Evolutionary conservation across 2,888 invertebrate genomes (phyloP), one percentile per base, ranked within the genome.

Genomic region (Pherbina coryleti): DNA sequence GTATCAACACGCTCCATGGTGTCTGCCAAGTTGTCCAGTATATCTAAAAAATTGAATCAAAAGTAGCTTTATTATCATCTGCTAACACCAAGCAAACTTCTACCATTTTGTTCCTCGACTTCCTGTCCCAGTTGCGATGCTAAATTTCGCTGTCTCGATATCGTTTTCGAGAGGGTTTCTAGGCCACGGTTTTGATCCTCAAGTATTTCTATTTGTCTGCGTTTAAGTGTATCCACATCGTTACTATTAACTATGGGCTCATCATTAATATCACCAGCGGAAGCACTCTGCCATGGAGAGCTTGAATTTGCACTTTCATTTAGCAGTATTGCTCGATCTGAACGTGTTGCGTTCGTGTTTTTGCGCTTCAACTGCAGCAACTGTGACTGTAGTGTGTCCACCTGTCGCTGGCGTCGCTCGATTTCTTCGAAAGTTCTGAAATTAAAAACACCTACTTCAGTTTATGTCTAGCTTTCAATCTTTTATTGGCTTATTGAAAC

Each of bases 81-180:
- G 11, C 7, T 14, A 44, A 44, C 1, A 14, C 44, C 7, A 11
- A 44, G 11, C 11, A 67, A 14, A 28, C 17, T 66, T 86, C 86
- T 88, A 95, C 95, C 95, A 91, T 95, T 95, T 84, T 96, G 96
- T 81, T 92, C 89, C 84, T 94, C 94, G 0, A 96, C 95, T 90
- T 96, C 96, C 84, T 91, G 91, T 14, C 93, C 93, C 82, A 96
- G 93, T 69, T 93, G 93, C 67, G 93, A 90, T 8, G 95, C 95
- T 84, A 96, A 92, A 83, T 93, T 91, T 84, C 95, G 95, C 86
- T 96, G 96, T 7, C 95, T 90, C 0, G 93, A 92, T 78, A 96
- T 93, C 5, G 95, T 94, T 86, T 93, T 92, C 0, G 94, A 93
- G 66, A 96, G 90, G 74, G 92, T 93, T 79, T 96, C 95, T 37